These are phyloP conservation scores for Notarius lentiginosus DNA, from an alignment of 2,113 vertebrate genomes.

Conservation along the genomic window DNA sequence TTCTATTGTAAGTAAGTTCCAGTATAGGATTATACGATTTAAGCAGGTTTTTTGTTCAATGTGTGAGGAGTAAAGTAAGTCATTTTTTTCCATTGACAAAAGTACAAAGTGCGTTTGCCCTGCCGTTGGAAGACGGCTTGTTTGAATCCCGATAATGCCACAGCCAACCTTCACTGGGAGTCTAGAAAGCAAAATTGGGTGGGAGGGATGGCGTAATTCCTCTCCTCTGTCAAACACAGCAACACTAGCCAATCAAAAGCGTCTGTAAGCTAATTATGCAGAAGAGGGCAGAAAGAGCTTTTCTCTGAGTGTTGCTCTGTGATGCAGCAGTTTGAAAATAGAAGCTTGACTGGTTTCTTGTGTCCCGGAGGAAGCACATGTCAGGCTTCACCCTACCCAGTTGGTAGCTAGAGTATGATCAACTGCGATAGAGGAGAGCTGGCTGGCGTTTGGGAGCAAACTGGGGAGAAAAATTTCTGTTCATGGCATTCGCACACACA, in stretches of 20 bases:
- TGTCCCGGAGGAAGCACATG: background rate
- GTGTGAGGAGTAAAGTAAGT: background rate
- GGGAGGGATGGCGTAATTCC: background rate
- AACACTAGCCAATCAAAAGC: background rate
- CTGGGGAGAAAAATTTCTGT: background rate
- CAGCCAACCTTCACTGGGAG: background rate
- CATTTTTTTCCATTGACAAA: background rate
- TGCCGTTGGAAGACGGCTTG: background rate
- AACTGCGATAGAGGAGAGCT: background rate
- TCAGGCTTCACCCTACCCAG: background rate
- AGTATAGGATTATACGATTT: too few species aligned
- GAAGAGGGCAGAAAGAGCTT: background rate
- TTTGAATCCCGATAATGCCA: background rate
- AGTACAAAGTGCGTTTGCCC: background rate
- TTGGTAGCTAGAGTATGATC: background rate
- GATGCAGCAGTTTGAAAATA: background rate
- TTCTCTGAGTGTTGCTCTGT: background rate
- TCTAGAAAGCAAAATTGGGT: background rate
- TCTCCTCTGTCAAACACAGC: background rate
- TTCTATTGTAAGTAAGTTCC: too few species aligned
- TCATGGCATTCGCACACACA: background rate
- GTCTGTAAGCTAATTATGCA: background rate
- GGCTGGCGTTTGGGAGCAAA: background rate
- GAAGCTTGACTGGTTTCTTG: background rate
- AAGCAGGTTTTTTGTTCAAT: background rate